These are phyloP conservation scores for Agrotis puta DNA, from an alignment of 2,888 invertebrate species.

Conservation along the genomic window DNA sequence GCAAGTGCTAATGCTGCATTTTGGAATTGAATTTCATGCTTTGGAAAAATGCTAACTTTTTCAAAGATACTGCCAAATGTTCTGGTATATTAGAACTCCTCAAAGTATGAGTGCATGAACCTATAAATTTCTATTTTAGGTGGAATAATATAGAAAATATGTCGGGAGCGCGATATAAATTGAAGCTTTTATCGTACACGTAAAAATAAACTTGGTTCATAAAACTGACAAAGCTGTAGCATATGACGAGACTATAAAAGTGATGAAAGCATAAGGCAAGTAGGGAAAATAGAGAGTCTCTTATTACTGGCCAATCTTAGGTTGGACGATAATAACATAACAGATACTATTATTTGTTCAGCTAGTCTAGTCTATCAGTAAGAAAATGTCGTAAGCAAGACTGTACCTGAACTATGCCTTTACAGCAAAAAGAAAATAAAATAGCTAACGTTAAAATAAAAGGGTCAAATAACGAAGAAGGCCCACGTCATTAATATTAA, in stretches of 20 bases:
- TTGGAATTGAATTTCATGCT: background rate
- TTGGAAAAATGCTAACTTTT: background rate
- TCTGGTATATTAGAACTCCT: background rate
- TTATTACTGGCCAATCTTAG: conserved; percentile 1
- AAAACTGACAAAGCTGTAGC: conserved; percentile 13
- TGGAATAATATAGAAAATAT: conserved; percentile 17
- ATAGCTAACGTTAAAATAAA: background rate
- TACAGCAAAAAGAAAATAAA: background rate
- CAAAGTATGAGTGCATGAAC: conserved; percentile 18
- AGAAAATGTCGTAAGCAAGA: background rate
- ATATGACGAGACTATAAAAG: conserved; percentile 1
- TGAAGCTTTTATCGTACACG: conserved; percentile 28
- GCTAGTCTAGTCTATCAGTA: background rate
- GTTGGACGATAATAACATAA: background rate
- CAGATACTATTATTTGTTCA: background rate
- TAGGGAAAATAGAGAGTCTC: conserved; percentile 5
- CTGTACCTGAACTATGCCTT: background rate
- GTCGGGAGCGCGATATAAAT: conserved; percentile 9
- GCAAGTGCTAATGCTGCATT: conserved; percentile 8
- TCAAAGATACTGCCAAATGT: background rate
- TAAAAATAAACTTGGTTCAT: conserved; percentile 42
- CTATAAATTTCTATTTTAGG: conserved; percentile 41
- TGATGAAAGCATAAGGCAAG: background rate
- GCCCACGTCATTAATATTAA: conserved; percentile 34
- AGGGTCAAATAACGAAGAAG: conserved; percentile 16